Evolutionary conservation across 2,113 vertebrate genomes (phyloP).

Genomic region (Peromyscus leucopus): DNA sequence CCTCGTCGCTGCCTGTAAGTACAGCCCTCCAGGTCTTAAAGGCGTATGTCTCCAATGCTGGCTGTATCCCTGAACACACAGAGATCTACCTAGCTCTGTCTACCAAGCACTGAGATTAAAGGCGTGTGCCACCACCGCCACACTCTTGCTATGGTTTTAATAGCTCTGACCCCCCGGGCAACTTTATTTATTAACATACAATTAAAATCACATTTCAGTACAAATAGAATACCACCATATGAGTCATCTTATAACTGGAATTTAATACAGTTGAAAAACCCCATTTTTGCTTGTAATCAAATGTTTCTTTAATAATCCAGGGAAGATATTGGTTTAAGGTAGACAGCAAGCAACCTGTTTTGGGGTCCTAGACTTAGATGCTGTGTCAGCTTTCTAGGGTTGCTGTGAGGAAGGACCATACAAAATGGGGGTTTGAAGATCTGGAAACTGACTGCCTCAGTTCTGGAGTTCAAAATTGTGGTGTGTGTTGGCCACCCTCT

Average conservation of each 20-base stretch:
- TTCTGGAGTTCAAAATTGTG: background rate
- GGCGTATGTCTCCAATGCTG: too few relatives aligned
- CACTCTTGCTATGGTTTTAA: too few relatives aligned
- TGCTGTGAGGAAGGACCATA: background rate
- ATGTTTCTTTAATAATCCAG: background rate
- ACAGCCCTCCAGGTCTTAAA: too few relatives aligned
- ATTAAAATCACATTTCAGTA: too few relatives aligned
- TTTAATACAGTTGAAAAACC: conserved; percentile 21
- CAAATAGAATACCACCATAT: background rate
- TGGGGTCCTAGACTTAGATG: background rate
- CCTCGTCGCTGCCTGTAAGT: too few relatives aligned
- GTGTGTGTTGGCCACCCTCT: background rate
- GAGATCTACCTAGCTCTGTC: too few relatives aligned
- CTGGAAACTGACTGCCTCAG: background rate
- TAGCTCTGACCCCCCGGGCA: too few relatives aligned
- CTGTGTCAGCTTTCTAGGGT: background rate
- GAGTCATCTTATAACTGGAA: background rate
- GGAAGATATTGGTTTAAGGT: background rate
- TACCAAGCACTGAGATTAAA: too few relatives aligned
- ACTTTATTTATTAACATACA: too few relatives aligned
- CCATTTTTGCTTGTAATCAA: background rate
- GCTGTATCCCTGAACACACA: too few relatives aligned
- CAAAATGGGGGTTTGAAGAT: background rate
- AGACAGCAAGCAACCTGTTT: background rate
- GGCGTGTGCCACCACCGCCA: too few relatives aligned